Evolutionary conservation across 2,888 invertebrate species (phyloP).

Genomic region (Chloroclysta siterata): DNA sequence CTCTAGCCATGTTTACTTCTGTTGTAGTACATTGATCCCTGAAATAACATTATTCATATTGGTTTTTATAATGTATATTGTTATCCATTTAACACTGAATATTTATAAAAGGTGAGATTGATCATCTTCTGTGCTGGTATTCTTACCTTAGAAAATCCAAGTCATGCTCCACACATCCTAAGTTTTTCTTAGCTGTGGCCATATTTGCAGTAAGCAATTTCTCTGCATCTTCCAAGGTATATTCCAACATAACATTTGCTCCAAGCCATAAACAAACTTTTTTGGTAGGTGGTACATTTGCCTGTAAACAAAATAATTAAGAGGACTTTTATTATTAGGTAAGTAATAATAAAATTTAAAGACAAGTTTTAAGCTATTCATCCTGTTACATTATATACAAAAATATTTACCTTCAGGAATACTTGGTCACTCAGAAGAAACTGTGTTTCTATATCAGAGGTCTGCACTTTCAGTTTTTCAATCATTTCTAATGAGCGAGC

Average conservation of each 20-base stretch:
- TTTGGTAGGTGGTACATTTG: constrained; percentile 94
- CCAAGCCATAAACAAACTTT: constrained; percentile 94
- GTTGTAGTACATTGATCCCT: constrained; percentile 99
- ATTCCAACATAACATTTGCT: constrained; percentile 99
- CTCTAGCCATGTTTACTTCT: constrained; percentile 99
- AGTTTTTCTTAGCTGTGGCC: constrained; percentile 92
- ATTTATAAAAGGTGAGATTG: too few species aligned
- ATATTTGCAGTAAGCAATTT: constrained; percentile 92
- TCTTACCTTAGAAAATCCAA: constrained; percentile 93
- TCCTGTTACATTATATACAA: neutral
- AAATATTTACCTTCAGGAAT: constrained; percentile 83
- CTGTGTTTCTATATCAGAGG: constrained; percentile 92
- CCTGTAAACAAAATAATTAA: constrained; percentile 87
- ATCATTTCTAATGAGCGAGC: constrained; percentile 96
- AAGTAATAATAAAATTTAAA: too few species aligned
- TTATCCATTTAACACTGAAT: too few species aligned
- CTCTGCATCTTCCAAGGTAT: constrained; percentile 95
- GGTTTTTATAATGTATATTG: too few species aligned
- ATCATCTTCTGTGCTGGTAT: neutral
- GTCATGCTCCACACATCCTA: constrained; percentile 95
- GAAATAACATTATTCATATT: constrained; percentile 51
- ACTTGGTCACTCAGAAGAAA: constrained; percentile 97
- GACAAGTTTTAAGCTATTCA: too few species aligned
- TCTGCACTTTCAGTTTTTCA: constrained; percentile 92
- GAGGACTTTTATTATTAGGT: too few species aligned